phyloP scores from a whole-genome alignment of 2,797 vertebrate species.

The Thamnophis elegans region DNA sequence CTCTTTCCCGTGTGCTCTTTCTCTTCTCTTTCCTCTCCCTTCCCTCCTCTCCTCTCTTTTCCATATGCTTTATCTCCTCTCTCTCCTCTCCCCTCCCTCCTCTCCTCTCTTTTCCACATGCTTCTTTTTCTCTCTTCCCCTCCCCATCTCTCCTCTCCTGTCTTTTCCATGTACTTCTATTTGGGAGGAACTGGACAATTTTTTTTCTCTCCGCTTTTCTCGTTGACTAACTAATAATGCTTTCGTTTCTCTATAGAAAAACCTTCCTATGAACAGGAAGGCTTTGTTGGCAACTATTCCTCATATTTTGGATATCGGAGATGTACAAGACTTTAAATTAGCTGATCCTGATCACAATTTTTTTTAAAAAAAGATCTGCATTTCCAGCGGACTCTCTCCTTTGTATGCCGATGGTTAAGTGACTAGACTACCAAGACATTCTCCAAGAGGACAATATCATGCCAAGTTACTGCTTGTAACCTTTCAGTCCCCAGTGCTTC shows the following conservation, averaged over 20 bases:
- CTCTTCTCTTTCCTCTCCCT: no score
- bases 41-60: no score
- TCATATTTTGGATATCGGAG: fast-evolving
- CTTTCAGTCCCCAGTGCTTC: background rate
- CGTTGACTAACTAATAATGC: fast-evolving
- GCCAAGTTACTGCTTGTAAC: background rate
- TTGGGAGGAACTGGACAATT: background rate
- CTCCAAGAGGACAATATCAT: background rate
- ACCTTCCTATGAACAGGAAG: background rate
- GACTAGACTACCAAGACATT: background rate
- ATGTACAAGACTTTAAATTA: background rate
- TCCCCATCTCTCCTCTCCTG: no score
- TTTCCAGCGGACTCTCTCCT: background rate
- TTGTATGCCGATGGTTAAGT: background rate
- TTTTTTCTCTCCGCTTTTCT: background rate
- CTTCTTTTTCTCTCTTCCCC: no score
- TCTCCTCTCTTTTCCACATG: no score
- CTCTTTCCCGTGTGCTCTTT: no score
- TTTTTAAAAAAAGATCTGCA: background rate
- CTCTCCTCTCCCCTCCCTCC: no score
- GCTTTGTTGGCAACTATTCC: background rate
- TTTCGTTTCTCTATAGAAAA: background rate
- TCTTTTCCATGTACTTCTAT: background rate
- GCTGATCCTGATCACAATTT: background rate
- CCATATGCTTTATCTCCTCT: no score